Base-by-base conservation (phyloP, 1,140 invertebrate species). In the Drosophila punjabiensis region DNA sequence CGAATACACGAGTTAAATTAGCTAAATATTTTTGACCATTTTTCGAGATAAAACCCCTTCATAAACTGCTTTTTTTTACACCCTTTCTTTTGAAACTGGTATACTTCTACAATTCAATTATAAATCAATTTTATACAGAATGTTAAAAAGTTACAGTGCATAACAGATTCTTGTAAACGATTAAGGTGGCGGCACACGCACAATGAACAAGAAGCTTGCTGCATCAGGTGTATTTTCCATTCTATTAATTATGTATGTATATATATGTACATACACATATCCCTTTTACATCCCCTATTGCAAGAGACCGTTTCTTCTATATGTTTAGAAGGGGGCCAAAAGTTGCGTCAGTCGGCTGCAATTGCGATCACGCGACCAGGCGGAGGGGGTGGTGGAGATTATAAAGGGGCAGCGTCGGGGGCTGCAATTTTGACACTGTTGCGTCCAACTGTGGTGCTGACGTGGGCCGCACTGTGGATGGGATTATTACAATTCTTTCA, bases 351-450 rank as follows among this genome's bases (percentile, higher is more conserved):
- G 69, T 68, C 28, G 74, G 73, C 82, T 71, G 84, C 76, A 62
- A 82, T 48, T 56, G 76, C 65, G 67, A 82, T 75, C 53, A 75
- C 55, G 70, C 28, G 70, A 76, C 60, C 47, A n/a, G 48, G 30
- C 35, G 3, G 4, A 32, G 60, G 39, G 58, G 61, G 39, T 32
- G 39, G 33, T 50, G 16, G 55, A 30, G 52, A 37, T 41, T 24
- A 37, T 43, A 30, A 30, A 18, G 37, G 39, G 43, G 65, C 53
- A 41, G 66, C 55, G 56, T 61, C 41, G 55, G 50, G 68, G 37
- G 35, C 47, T 74, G 77, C 70, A 71, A 71, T 88, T 88, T 85
- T 79, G 69, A 88, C 83, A 88, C 75, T 89, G 70, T 89, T 89
- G 78, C 84, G 63, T 71, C 84, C 77, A 84, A 88, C 78, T 53